Evolutionary conservation across 35 echinoderm and acorn worm genomes (phyloP), one percentile per base, ranked within the genome.

Genomic region (Acanthaster planci): DNA sequence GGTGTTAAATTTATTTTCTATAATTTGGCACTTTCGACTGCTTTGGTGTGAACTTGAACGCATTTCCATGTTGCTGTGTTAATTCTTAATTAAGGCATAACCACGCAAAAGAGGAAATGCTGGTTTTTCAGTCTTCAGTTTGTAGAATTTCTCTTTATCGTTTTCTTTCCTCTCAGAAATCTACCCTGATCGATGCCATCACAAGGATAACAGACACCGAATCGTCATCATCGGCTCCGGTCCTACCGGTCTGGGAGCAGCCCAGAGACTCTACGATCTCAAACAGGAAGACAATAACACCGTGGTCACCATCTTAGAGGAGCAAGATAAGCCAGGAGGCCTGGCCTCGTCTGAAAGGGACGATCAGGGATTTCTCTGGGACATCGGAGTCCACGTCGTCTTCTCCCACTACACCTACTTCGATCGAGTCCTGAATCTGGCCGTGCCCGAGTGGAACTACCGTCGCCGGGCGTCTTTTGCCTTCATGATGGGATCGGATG

Each of bases 381-480:
- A 87, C 67, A 78, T 87, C 39, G 85, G 85, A 23, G 85, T 42
- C 57, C 85, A 87, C 76, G 76, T 87, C 35, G 85, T 87, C 76
- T 87, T 79, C 50, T 87, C 85, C 7, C 85, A 79, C 75, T 87
- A 87, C 53, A 47, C 29, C 18, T 87, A 87, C 51, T 87, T 78
- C 51, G 76, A 78, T 47, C 50, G 38, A 21, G 36, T 38, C 6
- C 72, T 87, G 10, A 75, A 87, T 31, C 36, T 15, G n/a, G 85
- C 76, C 8, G 85, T 87, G 8, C 18, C 18, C 29, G 76, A 87
- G 8, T 87, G 85, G 85, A 87, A 87, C 51, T 52, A 79, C 77
- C 85, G 85, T 8, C 26, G 31, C 7, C 54, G 85, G 76, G 85
- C 85, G n/a, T 67, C 85, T 12, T 87, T 44, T 56, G 85, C 85